Base-by-base conservation (phyloP, 2,113 vertebrate genomes). In the Tachysurus vachellii region DNA sequence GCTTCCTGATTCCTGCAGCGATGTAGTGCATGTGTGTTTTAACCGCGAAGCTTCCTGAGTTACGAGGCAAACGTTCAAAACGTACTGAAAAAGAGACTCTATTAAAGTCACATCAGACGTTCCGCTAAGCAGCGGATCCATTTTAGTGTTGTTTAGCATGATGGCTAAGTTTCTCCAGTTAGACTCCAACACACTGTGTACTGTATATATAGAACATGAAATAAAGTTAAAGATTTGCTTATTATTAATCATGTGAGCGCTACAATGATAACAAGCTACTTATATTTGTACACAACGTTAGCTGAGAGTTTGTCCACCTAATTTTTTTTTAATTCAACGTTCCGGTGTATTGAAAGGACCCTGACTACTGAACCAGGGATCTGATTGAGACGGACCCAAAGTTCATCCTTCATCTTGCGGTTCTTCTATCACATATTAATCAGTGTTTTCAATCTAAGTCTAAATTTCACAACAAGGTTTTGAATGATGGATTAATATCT, bases 1-100 rank as follows among this genome's bases (percentile, higher is more conserved):
- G 13, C 26, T 85, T 85, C 73, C 84, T 79, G 73, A 36, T 79
- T 66, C 23, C 10, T 85, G 10, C 31, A 17, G 56, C 2, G 19
- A 11, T 23, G 36, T 59, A 10, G 26, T 26, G 54, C 31, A 50
- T 6, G 36, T 53, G 28, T n/a, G 70, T 75, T 36, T 36, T 59
- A 53, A 54, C 82, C 82, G 13, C 23, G 23, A 68, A n/a, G 61
- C 82, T 84, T 84, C 82, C 82, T 84, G 82, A 19, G n/a, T 84
- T 56, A 31, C 19, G 6, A 71, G 11, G 66, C 47, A 28, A 77
- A n/a, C 2, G 6, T 53, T 2, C 26, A 77, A 50, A 50, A 50
- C 47, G 47, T 26, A 54, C 50, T 26, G 0, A 16, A 79, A 26
- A 79, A 79, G 75, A 54, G 75, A 79, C 13, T 36, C 36, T 1